Percentiles rank a stretch among this genome's conserved stretches.
Evolutionary conservation across 2,888 invertebrate genomes (phyloP).

Genomic region (Aspidiotus destructor): DNA sequence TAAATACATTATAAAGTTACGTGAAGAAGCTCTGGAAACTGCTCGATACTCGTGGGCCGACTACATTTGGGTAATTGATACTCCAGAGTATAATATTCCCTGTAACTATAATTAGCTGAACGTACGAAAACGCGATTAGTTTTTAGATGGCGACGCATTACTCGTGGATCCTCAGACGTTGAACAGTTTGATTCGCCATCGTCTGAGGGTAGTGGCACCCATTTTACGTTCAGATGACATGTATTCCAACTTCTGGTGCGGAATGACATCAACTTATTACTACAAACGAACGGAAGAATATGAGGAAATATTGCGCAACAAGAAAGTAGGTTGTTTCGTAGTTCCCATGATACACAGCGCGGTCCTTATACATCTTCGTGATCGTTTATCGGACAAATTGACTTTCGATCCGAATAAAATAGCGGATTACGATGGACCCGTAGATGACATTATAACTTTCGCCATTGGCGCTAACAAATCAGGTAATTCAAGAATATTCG

Average conservation of each 20-base stretch:
- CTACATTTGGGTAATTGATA: constrained; percentile 64
- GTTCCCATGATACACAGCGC: constrained; percentile 91
- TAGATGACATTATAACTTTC: constrained; percentile 88
- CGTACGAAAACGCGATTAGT: constrained; percentile 45
- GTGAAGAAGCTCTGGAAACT: constrained; percentile 63
- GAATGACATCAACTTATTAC: constrained; percentile 75
- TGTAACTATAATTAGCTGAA: constrained; percentile 6
- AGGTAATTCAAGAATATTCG: constrained; percentile 42
- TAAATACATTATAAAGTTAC: constrained; percentile 63
- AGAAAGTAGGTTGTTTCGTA: constrained; percentile 60
- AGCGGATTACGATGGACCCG: constrained; percentile 59
- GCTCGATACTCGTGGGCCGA: constrained; percentile 78
- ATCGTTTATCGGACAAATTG: constrained; percentile 50
- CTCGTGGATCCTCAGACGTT: constrained; percentile 59
- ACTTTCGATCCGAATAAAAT: constrained; percentile 62
- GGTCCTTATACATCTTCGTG: constrained; percentile 65
- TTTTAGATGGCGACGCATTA: constrained; percentile 76
- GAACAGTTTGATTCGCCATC: constrained; percentile 52
- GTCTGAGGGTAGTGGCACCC: constrained; percentile 63
- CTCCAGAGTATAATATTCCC: background rate
- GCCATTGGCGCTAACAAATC: constrained; percentile 67
- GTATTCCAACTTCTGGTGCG: constrained; percentile 96
- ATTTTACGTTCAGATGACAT: constrained; percentile 75
- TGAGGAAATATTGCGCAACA: constrained; percentile 61
- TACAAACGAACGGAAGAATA: constrained; percentile 77